Percentiles rank a stretch among this genome's conserved stretches.
Evolutionary conservation across 1,140 invertebrate genomes (phyloP).

Genomic region (Penaeus indicus): DNA sequence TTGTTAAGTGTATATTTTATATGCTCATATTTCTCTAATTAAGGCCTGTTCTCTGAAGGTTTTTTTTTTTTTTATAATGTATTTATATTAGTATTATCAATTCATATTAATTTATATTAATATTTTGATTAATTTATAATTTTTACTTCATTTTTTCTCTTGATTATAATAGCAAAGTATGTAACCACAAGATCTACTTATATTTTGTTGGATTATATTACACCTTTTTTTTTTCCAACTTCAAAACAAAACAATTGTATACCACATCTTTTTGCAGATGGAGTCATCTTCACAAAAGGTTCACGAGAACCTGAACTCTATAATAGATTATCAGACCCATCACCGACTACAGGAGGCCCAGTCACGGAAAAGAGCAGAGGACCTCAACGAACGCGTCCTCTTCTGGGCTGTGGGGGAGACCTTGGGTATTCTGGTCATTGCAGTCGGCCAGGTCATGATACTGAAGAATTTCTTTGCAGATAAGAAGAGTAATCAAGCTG

Average conservation of each 20-base stretch:
- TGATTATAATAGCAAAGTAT: no score
- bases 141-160: no score
- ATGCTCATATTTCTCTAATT: background rate
- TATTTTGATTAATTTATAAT: no score
- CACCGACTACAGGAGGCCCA: slow-evolving; percentile 94
- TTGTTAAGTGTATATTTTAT: background rate
- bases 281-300: slow-evolving; percentile 90
- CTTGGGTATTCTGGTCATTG: slow-evolving; percentile 84
- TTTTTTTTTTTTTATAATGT: background rate
- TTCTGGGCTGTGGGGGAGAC: slow-evolving; percentile 94
- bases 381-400: slow-evolving; percentile 92
- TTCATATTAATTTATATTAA: no score
- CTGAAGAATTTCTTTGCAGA: slow-evolving; percentile 97
- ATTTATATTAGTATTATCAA: no score
- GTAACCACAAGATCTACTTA: no score
- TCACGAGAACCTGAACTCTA: slow-evolving; percentile 87
- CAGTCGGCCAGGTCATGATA: slow-evolving; percentile 90
- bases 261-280: slow-evolving; percentile 77
- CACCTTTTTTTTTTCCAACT: background rate
- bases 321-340: slow-evolving; percentile 96
- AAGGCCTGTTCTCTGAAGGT: no score
- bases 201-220: background rate
- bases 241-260: background rate
- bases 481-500: slow-evolving; percentile 58
- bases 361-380: slow-evolving; percentile 93